phyloP scores from a whole-genome alignment of 2,888 invertebrate species.

The Thera obeliscata region DNA sequence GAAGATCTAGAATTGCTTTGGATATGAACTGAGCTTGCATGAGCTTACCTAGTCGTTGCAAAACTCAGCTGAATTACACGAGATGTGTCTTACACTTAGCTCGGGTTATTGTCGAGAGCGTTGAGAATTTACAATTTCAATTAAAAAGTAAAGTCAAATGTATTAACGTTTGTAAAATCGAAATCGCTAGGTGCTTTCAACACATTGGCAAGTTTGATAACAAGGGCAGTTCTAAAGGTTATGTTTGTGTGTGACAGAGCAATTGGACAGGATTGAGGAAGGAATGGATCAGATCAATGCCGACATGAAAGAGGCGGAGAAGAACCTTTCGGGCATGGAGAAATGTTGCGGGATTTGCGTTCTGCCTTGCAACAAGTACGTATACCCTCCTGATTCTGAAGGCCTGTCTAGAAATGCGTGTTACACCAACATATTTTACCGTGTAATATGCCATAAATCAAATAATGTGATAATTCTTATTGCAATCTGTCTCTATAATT shows the following conservation, averaged over 20 bases:
- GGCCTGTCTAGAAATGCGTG: too few relatives aligned
- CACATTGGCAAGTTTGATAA: conserved; percentile 53
- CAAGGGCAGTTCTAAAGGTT: conserved; percentile 65
- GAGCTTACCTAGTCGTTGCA: conserved; percentile 59
- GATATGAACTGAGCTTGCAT: conserved; percentile 61
- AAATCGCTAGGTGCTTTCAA: conserved; percentile 68
- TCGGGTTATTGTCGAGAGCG: conserved; percentile 82
- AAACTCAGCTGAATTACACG: conserved; percentile 52
- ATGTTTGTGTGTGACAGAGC: conserved; percentile 89
- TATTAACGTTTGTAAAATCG: conserved; percentile 47
- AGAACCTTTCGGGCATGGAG: conserved; percentile 99
- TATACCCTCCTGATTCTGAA: conserved; percentile 36
- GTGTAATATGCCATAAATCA: too few relatives aligned
- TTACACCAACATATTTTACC: too few relatives aligned
- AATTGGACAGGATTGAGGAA: conserved; percentile 99
- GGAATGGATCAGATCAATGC: conserved; percentile 99
- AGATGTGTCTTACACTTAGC: conserved; percentile 76
- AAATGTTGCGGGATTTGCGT: conserved; percentile 99
- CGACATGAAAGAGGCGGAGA: conserved; percentile 99
- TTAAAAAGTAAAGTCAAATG: conserved; percentile 43
- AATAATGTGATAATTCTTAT: too few relatives aligned
- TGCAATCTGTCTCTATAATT: too few relatives aligned
- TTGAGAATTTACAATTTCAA: conserved; percentile 80
- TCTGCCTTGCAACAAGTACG: conserved; percentile 99
- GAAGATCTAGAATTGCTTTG: conserved; percentile 61